phyloP scores from a whole-genome alignment of 2,113 vertebrate species.

The rat (Rattus norvegicus) region DNA sequence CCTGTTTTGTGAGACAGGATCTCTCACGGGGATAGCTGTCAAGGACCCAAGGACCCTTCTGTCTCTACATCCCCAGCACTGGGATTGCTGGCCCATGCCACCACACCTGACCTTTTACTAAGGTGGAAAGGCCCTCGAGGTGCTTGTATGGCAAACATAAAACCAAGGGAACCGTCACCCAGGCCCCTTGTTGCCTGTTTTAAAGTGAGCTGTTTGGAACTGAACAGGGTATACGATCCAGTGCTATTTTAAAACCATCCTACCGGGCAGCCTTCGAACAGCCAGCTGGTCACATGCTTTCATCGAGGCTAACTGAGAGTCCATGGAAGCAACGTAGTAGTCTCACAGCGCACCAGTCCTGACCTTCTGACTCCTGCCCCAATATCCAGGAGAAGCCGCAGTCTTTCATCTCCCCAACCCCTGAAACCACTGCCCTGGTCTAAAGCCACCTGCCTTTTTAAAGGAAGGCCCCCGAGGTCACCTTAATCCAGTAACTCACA shows the following conservation, averaged over 20 bases:
- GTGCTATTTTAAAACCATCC: not conserved
- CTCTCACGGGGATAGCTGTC: not conserved
- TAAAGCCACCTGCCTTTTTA: not conserved
- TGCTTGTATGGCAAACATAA: not conserved
- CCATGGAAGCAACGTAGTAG: not conserved
- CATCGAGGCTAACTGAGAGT: too few relatives aligned
- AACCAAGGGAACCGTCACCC: not conserved
- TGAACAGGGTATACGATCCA: not conserved
- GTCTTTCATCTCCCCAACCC: not conserved
- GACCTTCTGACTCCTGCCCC: not conserved
- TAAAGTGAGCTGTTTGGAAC: not conserved
- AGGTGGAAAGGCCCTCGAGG: too few relatives aligned
- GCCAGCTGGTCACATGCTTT: not conserved
- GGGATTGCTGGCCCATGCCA: too few relatives aligned
- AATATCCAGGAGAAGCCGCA: not conserved
- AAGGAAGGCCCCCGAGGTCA: not conserved
- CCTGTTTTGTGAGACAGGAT: not conserved
- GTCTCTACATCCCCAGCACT: not conserved
- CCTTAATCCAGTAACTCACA: conserved; percentile 15
- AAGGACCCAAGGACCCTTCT: not conserved
- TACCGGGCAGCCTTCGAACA: not conserved
- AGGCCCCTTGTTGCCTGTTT: not conserved
- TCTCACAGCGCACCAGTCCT: not conserved
- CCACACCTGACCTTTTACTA: not conserved
- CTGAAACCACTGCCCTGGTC: not conserved